Conservation (phyloP, 2,113 vertebrate species). For the Cynopterus brachyotis region DNA sequence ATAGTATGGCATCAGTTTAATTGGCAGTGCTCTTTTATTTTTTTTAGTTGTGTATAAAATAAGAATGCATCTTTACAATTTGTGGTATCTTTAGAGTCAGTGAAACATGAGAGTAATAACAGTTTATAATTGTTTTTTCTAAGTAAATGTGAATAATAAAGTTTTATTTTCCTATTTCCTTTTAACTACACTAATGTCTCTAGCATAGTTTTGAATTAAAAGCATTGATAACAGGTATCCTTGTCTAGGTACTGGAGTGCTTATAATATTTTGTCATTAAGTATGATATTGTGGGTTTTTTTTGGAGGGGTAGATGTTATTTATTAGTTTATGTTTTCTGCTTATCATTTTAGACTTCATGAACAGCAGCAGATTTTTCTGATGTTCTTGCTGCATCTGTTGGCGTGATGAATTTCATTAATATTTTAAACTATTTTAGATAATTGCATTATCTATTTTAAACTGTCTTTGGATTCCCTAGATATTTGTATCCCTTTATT, state of each 20-base stretch:
- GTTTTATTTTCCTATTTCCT: neutral
- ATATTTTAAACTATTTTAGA: neutral
- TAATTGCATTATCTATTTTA: neutral
- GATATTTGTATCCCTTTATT: slow-evolving; percentile 35
- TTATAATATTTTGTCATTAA: slow-evolving; percentile 25
- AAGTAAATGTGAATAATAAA: neutral
- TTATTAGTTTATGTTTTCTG: neutral
- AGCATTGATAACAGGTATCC: neutral
- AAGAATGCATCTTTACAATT: neutral
- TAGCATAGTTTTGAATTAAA: slow-evolving; percentile 17
- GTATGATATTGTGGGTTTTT: neutral
- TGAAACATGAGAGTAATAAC: neutral
- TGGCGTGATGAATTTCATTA: neutral
- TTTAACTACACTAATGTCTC: neutral
- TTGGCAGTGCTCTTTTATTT: neutral
- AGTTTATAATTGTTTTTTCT: slow-evolving; percentile 37
- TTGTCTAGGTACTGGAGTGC: neutral
- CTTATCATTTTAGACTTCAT: slow-evolving; percentile 18
- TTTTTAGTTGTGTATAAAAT: neutral
- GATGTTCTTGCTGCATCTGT: neutral
- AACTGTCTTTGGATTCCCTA: neutral
- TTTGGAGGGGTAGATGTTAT: neutral
- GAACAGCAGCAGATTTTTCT: slow-evolving; percentile 28
- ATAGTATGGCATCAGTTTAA: slow-evolving; percentile 2
- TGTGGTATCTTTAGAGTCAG: neutral